Percentiles rank a stretch among this genome's conserved stretches.
phyloP scores from a whole-genome alignment of 2,113 vertebrate species.

The Herpailurus yagouaroundi region DNA sequence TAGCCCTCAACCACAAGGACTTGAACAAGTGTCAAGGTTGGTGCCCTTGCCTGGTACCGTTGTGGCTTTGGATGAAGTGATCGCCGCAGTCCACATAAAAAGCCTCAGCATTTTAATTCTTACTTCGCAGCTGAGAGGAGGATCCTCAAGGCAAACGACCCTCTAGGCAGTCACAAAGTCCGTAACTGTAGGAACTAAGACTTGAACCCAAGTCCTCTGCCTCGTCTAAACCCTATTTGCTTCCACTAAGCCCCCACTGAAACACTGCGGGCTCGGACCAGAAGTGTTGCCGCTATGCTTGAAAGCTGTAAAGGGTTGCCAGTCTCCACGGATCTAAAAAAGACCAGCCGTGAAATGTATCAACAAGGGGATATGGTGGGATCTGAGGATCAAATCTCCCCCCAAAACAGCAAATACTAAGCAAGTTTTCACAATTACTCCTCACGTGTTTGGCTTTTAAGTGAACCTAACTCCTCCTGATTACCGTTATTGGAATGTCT shows the following conservation, averaged over 20 bases:
- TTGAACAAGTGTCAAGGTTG: not conserved
- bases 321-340: conserved; percentile 80
- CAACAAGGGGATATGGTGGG: conserved; percentile 74
- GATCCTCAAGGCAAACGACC: not conserved
- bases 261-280: not conserved
- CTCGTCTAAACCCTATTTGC: not conserved
- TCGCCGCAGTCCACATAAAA: not conserved
- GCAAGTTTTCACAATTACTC: conserved; percentile 83
- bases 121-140: not conserved
- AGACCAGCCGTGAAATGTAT: conserved; percentile 82
- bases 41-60: not conserved
- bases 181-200: not conserved
- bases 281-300: not conserved
- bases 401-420: conserved; percentile 82
- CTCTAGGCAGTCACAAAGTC: not conserved
- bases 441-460: conserved; percentile 77
- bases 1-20: not conserved
- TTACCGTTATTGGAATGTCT: conserved; percentile 72
- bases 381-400: conserved; percentile 66
- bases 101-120: not conserved
- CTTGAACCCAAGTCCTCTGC: not conserved
- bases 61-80: not conserved
- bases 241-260: not conserved
- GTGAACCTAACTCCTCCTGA: conserved; percentile 68
- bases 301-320: not conserved